Base-by-base conservation (phyloP, 2,888 invertebrate species). In the Agonopterix subpropinquella region DNA sequence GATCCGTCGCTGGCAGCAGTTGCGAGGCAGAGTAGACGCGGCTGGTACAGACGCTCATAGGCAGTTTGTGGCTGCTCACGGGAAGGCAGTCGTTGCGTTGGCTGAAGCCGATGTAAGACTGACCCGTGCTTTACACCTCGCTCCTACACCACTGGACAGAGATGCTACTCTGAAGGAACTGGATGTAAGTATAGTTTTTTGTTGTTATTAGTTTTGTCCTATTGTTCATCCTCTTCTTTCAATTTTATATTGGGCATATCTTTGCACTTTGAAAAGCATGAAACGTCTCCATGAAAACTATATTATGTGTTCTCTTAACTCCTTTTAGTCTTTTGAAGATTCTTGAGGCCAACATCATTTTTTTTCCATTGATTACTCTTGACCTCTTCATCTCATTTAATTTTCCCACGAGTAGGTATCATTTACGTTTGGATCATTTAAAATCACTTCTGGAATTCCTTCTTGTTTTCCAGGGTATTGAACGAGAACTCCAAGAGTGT, bases 81-180 rank as follows among this genome's bases (percentile, higher is more conserved):
- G 93, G 4, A 90, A 90, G 36, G 92, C 94, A 0, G 90, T 95
- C 0, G 90, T 94, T 9, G 91, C 92, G 2, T 74, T 96, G 15
- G 92, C 93, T 0, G 91, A 92, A 59, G 89, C 94, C 0, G 94
- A 95, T 61, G 92, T 93, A 0, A 86, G 92, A 39, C 78, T 96
- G 11, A 94, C 94, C 0, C 90, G 94, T 50, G 77, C 94, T 2
- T 89, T 94, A 61, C 92, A 92, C 59, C 81, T 94, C 1, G 82
- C 90, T 0, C 87, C 86, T 55, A 77, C 57, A 63, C 90, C 65
- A 56, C 80, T 61, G 57, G 90, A 75, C 66, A 86, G 70, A 61
- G 80, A 44, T 52, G 89, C 62, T 59, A 89, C 64, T 55, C 77
- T 75, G 36, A 76, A 75, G 41, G 88, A 89, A 59, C 66, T 93